phyloP scores from a whole-genome alignment of 2,113 vertebrate genomes.

The Suricata suricatta region DNA sequence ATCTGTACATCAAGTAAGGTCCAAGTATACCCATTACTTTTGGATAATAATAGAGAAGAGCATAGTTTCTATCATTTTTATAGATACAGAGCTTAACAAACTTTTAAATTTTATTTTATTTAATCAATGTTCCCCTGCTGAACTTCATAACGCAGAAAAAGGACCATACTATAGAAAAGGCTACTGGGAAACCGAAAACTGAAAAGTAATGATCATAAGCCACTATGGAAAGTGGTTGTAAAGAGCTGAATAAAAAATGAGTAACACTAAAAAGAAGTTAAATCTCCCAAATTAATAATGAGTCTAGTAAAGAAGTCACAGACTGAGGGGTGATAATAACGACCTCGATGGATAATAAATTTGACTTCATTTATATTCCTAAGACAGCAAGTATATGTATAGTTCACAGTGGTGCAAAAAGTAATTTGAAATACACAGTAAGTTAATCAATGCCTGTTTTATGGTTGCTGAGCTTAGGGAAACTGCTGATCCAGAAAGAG shows the following conservation, averaged over 20 bases:
- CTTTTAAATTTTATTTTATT: constrained; percentile 4
- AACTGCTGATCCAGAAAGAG: neutral
- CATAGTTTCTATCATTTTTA: constrained; percentile 18
- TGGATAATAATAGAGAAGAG: neutral
- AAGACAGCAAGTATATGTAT: neutral
- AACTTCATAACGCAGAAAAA: constrained; percentile 1
- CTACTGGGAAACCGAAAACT: neutral
- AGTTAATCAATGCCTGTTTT: neutral
- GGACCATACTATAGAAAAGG: neutral
- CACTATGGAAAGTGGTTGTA: neutral
- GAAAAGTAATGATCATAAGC: neutral
- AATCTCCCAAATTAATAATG: constrained; percentile 6
- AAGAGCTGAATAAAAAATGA: neutral
- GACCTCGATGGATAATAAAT: neutral
- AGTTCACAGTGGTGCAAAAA: neutral
- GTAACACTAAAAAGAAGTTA: neutral
- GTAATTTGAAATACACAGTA: neutral
- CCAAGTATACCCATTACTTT: neutral
- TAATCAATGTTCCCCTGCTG: neutral
- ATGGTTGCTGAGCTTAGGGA: neutral
- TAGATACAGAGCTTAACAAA: neutral
- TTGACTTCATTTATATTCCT: constrained; percentile 27
- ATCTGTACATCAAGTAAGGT: neutral
- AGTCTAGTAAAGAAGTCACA: neutral
- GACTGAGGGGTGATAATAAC: neutral